Evolutionary conservation across 2,888 invertebrate species (phyloP), one percentile per base, ranked within the genome.

Genomic region (Tuberolachnus salignus): DNA sequence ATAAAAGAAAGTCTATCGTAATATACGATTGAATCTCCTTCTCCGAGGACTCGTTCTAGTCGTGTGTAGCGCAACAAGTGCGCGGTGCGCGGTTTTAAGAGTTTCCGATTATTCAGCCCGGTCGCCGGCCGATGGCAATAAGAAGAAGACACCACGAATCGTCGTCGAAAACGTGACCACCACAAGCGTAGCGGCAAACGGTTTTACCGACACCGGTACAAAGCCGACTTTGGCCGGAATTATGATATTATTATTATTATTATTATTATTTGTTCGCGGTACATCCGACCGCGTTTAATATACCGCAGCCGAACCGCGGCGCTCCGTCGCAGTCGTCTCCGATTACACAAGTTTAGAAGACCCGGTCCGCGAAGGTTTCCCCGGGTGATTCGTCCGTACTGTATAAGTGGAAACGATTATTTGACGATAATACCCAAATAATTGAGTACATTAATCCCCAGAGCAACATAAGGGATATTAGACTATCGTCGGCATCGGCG

Each of bases 361-460:
- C 1, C 10, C 8, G n/a, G 3, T n/a, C 66, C 66, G 42, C 19
- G 57, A 66, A 75, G 44, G 75, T 55, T 59, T 55, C n/a, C 0
- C 34, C 46, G 8, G 46, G 46, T 66, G 66, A 66, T 66, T 75
- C 66, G 66, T 75, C n/a, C 19, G 11, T 55, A 75, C 66, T 75
- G n/a, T n/a, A 34, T 34, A 66, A 64, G 34, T 13, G 46, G 23
- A 75, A 66, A 64, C 75, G 57, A 55, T 75, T 66, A 75, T 66
- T n/a, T 55, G 75, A 75, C 66, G 75, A 75, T 66, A 75, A 66
- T 75, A 75, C 57, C 66, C 66, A 66, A 66, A 75, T 75, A 75
- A 66, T 75, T 75, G 66, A 57, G 55, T 55, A 55, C 44, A 66
- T 75, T 74, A 66, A 55, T 75, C 75, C 75, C 66, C 19, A 1